Conservation (phyloP, 2,113 vertebrate genomes). For the Chionomys nivalis region DNA sequence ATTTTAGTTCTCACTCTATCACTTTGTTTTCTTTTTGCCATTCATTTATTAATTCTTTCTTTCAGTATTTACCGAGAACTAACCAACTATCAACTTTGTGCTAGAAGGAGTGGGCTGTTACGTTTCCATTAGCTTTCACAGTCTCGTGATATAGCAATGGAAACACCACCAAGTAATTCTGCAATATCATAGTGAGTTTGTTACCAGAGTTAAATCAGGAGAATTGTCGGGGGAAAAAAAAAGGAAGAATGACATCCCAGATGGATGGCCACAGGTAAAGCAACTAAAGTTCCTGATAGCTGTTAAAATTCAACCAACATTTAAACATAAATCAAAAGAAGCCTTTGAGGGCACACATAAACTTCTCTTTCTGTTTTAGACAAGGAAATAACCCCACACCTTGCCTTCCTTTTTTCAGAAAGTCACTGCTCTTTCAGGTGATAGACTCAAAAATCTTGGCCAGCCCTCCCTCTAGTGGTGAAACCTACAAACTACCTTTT, state of each 20-base stretch:
- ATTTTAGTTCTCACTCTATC: neutral
- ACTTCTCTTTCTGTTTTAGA: neutral
- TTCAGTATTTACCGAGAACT: neutral
- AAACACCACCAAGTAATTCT: neutral
- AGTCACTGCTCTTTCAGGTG: neutral
- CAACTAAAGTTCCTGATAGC: neutral
- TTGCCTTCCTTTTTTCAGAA: neutral
- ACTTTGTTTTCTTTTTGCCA: neutral
- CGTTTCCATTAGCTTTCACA: neutral
- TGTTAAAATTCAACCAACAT: neutral
- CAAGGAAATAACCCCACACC: fast-evolving
- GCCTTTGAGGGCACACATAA: fast-evolving
- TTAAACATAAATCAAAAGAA: neutral
- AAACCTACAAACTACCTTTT: slow-evolving; percentile 50
- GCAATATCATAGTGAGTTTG: neutral
- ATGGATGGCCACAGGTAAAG: neutral
- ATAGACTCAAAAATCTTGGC: slow-evolving; percentile 10
- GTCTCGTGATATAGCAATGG: neutral
- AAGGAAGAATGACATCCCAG: fast-evolving
- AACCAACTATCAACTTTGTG: neutral
- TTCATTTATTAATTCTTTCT: neutral
- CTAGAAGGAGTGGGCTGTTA: neutral
- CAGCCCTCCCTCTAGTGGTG: slow-evolving; percentile 66
- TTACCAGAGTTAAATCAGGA: neutral
- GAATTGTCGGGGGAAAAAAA: fast-evolving